A percentile compares a stretch with the other conserved stretches of the same genome.
These are phyloP conservation scores for Drosophila willistoni DNA, from an alignment of 1,140 invertebrate species.

Conservation along the genomic window DNA sequence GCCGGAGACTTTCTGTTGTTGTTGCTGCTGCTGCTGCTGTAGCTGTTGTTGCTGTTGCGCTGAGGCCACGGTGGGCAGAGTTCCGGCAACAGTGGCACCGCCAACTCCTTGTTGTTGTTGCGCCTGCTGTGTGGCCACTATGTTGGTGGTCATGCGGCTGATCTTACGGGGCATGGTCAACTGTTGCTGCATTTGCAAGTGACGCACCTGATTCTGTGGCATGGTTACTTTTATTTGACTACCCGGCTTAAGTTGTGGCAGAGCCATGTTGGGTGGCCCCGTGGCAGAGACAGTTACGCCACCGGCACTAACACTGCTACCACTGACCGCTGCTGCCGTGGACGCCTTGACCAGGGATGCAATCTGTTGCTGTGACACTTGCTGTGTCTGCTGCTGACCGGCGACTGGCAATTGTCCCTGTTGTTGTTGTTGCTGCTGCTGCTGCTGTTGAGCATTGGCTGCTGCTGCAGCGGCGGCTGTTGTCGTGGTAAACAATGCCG, in stretches of 20 bases:
- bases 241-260: slow-evolving; percentile 78
- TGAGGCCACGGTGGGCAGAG: slow-evolving; percentile 39
- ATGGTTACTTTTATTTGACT: slow-evolving; percentile 85
- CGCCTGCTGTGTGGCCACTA: slow-evolving; percentile 53
- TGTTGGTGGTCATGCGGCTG: slow-evolving; percentile 84
- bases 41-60: slow-evolving; percentile 34
- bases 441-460: slow-evolving; percentile 19
- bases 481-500: slow-evolving; percentile 78
- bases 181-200: slow-evolving; percentile 88
- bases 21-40: slow-evolving; percentile 58
- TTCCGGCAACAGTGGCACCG: slow-evolving; percentile 63
- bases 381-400: slow-evolving; percentile 56
- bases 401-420: slow-evolving; percentile 59
- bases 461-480: slow-evolving; percentile 40
- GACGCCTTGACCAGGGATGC: slow-evolving; percentile 83
- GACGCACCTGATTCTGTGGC: slow-evolving; percentile 86
- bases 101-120: slow-evolving; percentile 76
- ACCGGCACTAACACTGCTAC: slow-evolving; percentile 64
- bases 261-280: slow-evolving; percentile 82
- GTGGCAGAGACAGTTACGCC: slow-evolving; percentile 81
- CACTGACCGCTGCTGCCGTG: slow-evolving; percentile 74
- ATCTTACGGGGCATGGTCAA: slow-evolving; percentile 86
- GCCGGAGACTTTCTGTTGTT: slow-evolving; percentile 48
- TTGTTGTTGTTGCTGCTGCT: slow-evolving; percentile 53
- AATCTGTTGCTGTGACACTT: slow-evolving; percentile 77